These are phyloP conservation scores for Sander vitreus DNA, from an alignment of 2,113 vertebrate genomes.

Conservation along the genomic window DNA sequence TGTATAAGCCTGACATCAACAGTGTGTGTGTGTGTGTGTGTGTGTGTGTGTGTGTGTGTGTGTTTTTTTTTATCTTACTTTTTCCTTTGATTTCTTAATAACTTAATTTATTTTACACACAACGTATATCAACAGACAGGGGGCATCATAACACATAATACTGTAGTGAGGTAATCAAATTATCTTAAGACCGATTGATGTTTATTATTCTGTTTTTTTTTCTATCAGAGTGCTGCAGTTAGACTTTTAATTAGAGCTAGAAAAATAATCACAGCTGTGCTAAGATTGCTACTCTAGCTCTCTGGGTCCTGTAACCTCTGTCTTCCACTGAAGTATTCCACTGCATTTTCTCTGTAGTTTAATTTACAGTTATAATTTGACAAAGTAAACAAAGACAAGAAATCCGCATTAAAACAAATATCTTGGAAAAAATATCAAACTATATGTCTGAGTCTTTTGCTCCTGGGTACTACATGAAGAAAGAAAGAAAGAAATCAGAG, in stretches of 20 bases:
- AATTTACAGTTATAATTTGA: neutral
- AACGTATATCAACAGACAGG: neutral
- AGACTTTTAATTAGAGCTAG: neutral
- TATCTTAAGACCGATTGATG: neutral
- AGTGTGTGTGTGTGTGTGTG: conserved; percentile 28
- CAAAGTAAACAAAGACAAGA: neutral
- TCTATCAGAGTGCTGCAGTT: neutral
- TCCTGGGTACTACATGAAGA: neutral
- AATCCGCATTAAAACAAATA: neutral
- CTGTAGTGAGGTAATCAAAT: neutral
- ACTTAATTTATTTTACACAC: neutral
- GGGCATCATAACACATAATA: neutral
- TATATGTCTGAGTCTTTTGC: neutral
- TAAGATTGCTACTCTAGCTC: neutral
- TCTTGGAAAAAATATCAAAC: neutral
- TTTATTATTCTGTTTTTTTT: neutral
- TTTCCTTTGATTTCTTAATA: neutral
- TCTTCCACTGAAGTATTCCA: neutral
- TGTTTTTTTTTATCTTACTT: neutral
- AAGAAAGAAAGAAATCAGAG: neutral
- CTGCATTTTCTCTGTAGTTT: neutral
- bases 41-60: conserved; percentile 19
- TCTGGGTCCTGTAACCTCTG: neutral
- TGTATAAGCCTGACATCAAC: conserved; percentile 40
- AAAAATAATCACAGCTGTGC: conserved; percentile 14